Base-by-base conservation (phyloP, 2,113 vertebrate genomes). In the Oxyura jamaicensis region DNA sequence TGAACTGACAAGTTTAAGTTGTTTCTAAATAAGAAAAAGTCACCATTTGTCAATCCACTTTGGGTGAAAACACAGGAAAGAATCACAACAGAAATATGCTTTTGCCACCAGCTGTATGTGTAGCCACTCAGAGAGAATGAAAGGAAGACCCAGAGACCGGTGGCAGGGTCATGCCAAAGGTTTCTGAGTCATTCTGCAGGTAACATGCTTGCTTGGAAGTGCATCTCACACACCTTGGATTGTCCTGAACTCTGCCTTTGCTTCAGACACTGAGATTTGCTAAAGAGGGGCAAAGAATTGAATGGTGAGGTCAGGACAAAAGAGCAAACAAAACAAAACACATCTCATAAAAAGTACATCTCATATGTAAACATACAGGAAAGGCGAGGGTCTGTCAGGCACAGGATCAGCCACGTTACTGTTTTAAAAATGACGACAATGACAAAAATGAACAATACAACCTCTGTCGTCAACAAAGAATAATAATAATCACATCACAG, bases 331-430 rank as follows among this genome's bases (percentile, higher is more conserved):
- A 83, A 92, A 31, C 67, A 74, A 94, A 93, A 84, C 46, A 78
- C 25, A 3, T 56, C 59, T 36, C 0, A 1, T 68, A 68, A 85
- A 88, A 91, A 91, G 69, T 73, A 91, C 76, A 87, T 81, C 92
- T 95, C 25, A 14, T n/a, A 42, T 95, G 95, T 96, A 97, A 97
- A 96, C 96, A 96, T 65, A 63, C 13, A 86, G 94, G 80, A n/a
- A 17, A 62, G n/a, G 36, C 71, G 44, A 22, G 48, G 36, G 26
- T 10, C 25, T 29, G 62, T 68, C 84, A 48, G 85, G 88, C 83
- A 20, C 4, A 4, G 81, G 78, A 71, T 90, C 91, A 95, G n/a
- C 93, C 91, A 95, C 65, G 42, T 88, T 91, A 92, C 95, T 91
- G 92, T n/a, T 69, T 75, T 21, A 36, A 59, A 62, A 50, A 35